Evolutionary conservation across 2,113 vertebrate species (phyloP).

Genomic region (Lampris incognitus): DNA sequence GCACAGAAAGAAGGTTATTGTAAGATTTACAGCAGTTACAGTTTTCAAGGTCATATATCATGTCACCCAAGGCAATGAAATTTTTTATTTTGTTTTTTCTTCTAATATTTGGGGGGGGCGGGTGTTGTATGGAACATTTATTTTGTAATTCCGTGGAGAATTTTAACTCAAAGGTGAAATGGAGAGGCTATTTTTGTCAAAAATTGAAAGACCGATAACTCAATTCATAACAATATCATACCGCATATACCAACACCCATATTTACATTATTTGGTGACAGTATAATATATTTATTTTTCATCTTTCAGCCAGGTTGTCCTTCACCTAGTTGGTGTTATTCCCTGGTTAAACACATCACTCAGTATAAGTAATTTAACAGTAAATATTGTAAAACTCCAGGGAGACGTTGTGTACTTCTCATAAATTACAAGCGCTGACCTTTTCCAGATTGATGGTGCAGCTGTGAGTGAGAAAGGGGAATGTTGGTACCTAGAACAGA

Average conservation of each 20-base stretch:
- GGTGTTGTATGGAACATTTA: too few relatives aligned
- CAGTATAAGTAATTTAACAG: constrained; percentile 71
- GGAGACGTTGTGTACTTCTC: constrained; percentile 68
- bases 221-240: constrained; percentile 44
- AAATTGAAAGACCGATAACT: constrained; percentile 18
- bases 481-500: constrained; percentile 67
- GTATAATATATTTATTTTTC: constrained; percentile 40
- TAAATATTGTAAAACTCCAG: constrained; percentile 67
- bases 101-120: background rate
- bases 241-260: constrained; percentile 35
- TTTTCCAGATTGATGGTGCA: constrained; percentile 65
- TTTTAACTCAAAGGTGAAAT: too few relatives aligned
- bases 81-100: constrained; percentile 17
- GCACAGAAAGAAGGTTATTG: too few relatives aligned
- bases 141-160: too few relatives aligned
- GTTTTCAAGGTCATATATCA: constrained; percentile 2
- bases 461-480: constrained; percentile 59
- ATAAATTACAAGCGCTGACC: constrained; percentile 74
- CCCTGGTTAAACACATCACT: constrained; percentile 65
- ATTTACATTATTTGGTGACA: constrained; percentile 50
- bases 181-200: background rate
- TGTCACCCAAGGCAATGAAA: constrained; percentile 39
- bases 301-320: constrained; percentile 57
- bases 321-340: constrained; percentile 49
- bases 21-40: too few relatives aligned